Evolutionary conservation across 2,113 vertebrate species (phyloP), one percentile per base, ranked within the genome.

Genomic region (Mobula birostris): DNA sequence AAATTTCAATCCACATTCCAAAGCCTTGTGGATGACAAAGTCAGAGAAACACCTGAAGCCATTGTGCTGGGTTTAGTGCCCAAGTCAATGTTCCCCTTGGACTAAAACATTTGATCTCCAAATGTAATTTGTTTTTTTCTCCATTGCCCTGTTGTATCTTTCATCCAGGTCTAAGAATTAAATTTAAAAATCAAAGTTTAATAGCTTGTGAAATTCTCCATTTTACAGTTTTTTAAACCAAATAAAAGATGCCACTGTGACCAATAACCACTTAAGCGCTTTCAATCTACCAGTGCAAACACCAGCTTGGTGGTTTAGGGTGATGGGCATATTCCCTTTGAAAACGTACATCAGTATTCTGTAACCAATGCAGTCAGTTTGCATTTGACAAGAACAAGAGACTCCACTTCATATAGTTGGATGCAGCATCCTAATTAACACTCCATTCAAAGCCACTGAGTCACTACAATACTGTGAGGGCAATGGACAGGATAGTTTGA

Each of bases 261-360:
- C 96, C 96, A 95, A 96, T 96, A 96, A 96, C 94, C 95, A 95
- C 95, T 96, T 96, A 95, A 94, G 96, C 94, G 40, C 94, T 95
- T 95, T 96, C 95, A 96, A 95, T 96, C 95, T 95, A 95, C 94
- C 95, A 94, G 95, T 95, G 95, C 95, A 96, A 95, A 82, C 93
- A 95, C 88, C 94, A 94, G 78, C 95, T 93, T 95, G 94, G 94
- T 90, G 95, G 74, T 95, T 95, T 94, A 91, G 27, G 32, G 94
- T 95, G 95, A 96, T 94, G 94, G 95, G 95, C 94, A 95, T 93
- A 94, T 94, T 95, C 94, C 94, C 72, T 95, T 94, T 94, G 94
- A 95, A 95, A 61, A 63, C 0, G 40, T 74, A 19, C 94, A 95
- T 96, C 95, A 95, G 95, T 94, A 96, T 96, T 95, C 95, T 95